Conservation (phyloP, 2,888 invertebrate species). For the Leptopterna dolabrata region DNA sequence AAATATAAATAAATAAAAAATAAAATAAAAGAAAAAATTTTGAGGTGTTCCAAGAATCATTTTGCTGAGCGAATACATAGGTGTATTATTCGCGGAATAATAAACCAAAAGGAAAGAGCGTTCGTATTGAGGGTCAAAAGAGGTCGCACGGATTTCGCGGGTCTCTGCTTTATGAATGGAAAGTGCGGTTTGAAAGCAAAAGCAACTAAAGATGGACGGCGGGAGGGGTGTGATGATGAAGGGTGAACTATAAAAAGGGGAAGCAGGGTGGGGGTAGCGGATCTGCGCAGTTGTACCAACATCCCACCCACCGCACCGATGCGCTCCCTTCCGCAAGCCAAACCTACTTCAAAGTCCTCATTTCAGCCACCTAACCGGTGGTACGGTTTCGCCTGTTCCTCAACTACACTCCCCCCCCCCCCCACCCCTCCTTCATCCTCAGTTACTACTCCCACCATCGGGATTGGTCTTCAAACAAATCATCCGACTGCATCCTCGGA, state of each 20-base stretch:
- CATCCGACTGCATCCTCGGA: background rate
- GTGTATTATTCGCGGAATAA: too few relatives aligned
- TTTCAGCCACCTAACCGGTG: background rate
- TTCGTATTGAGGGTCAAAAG: too few relatives aligned
- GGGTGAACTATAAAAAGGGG: background rate
- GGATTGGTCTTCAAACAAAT: too few relatives aligned
- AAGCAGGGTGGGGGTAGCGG: background rate
- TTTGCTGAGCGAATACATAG: too few relatives aligned
- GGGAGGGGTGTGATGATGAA: background rate
- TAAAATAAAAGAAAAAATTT: too few relatives aligned
- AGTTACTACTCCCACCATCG: background rate
- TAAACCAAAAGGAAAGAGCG: too few relatives aligned
- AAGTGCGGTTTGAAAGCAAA: slow-evolving; percentile 1
- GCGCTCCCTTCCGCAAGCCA: background rate
- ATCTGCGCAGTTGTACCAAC: background rate
- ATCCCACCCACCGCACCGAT: background rate
- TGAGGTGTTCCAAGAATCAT: too few relatives aligned
- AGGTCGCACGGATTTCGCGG: too few relatives aligned
- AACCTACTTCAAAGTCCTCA: slow-evolving; percentile 27
- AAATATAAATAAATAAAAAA: too few relatives aligned
- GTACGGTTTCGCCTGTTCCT: background rate
- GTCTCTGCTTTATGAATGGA: background rate
- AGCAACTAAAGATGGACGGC: slow-evolving; percentile 1
- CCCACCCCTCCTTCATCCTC: background rate
- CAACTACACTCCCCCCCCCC: background rate